These are phyloP conservation scores for Drosophila putrida DNA, from an alignment of 2,888 invertebrate genomes.

Conservation along the genomic window DNA sequence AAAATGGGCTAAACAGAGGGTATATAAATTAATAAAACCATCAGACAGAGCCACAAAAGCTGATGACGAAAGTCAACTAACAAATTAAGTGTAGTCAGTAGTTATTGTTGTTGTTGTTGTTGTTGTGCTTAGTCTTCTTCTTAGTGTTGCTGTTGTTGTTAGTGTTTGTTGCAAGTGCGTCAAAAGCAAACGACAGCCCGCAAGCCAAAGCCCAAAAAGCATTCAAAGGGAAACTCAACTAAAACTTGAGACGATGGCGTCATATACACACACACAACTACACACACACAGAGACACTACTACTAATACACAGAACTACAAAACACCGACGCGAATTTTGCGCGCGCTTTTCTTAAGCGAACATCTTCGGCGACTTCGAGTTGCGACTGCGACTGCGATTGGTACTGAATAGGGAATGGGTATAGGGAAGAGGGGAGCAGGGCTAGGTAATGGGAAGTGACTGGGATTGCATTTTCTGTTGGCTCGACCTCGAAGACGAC, in stretches of 20 bases:
- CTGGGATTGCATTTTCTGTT: conserved; percentile 59
- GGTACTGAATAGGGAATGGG: conserved; percentile 31
- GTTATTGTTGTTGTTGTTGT: conserved; percentile 20
- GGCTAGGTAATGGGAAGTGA: not conserved
- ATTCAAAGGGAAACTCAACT: conserved; percentile 52
- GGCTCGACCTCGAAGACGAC: conserved; percentile 50
- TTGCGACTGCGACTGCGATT: conserved; percentile 51
- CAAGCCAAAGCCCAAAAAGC: conserved; percentile 37
- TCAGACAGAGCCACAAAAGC: conserved; percentile 37
- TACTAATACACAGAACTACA: conserved; percentile 5
- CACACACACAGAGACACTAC: conserved; percentile 3
- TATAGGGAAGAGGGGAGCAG: not conserved
- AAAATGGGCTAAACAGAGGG: conserved; percentile 23
- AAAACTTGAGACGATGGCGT: conserved; percentile 61
- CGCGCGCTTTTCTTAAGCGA: conserved; percentile 79
- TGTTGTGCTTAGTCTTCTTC: conserved; percentile 10
- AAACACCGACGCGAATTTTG: conserved; percentile 65
- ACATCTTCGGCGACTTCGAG: conserved; percentile 70
- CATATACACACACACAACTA: conserved; percentile 33
- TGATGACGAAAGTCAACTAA: conserved; percentile 66
- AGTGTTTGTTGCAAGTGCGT: conserved; percentile 52
- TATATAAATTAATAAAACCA: conserved; percentile 49
- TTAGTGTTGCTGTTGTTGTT: conserved; percentile 13
- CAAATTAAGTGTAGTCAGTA: conserved; percentile 51
- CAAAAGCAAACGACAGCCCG: conserved; percentile 36